Conservation (phyloP, 2,888 invertebrate species). For the Lacanobia wlatinum region DNA sequence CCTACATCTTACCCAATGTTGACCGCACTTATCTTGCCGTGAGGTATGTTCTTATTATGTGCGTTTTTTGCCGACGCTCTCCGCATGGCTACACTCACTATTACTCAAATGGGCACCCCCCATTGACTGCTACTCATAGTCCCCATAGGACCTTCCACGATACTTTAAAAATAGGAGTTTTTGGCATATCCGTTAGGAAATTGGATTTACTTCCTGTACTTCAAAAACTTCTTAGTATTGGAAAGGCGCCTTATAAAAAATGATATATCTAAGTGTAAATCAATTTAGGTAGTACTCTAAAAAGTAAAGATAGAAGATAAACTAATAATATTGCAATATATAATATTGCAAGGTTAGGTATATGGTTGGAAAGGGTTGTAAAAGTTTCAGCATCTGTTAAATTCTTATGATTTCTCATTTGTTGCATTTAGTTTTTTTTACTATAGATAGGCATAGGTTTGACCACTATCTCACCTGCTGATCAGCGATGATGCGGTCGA, state of each 20-base stretch:
- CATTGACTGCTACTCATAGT: conserved; percentile 39
- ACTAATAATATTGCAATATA: too few relatives aligned
- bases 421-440: too few relatives aligned
- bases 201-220: conserved; percentile 23
- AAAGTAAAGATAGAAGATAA: too few relatives aligned
- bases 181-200: conserved; percentile 27
- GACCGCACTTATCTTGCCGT: conserved; percentile 78
- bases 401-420: too few relatives aligned
- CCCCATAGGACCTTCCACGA: conserved; percentile 21
- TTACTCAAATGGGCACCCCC: conserved; percentile 58
- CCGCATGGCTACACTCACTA: conserved; percentile 51
- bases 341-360: too few relatives aligned
- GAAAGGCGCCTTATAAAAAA: neutral
- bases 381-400: too few relatives aligned
- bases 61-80: conserved; percentile 60
- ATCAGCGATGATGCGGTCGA: too few relatives aligned
- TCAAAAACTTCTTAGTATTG: neutral
- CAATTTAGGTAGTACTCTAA: neutral
- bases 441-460: too few relatives aligned
- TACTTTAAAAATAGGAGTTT: conserved; percentile 31
- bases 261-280: neutral
- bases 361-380: too few relatives aligned
- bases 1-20: conserved; percentile 63
- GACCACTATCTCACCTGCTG: too few relatives aligned
- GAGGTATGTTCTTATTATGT: conserved; percentile 71